Evolutionary conservation across 2,797 vertebrate genomes (phyloP), one percentile per base, ranked within the genome.

Genomic region (Bryconaethiops microstoma): DNA sequence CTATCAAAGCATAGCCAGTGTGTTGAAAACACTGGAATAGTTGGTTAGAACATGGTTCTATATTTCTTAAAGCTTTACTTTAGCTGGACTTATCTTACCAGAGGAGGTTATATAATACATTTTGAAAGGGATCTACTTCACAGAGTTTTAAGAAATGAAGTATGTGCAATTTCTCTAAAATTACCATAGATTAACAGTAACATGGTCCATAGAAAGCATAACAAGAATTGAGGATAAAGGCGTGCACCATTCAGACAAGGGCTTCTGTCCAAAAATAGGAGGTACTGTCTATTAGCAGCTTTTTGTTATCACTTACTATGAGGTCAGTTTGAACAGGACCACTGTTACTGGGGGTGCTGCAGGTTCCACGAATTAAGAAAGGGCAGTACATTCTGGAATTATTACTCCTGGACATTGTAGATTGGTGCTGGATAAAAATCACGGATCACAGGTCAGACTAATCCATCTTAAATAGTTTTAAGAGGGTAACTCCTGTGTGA

Each of bases 401-500:
- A 9, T 50, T 63, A 57, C 57, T 62, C 10, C 29, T 13, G 14
- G 13, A 29, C 10, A 13, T 13, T 60, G n/a, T n/a, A 23, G 57
- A 25, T 25, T 23, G 7, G 57, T 60, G 23, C n/a, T 60, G 57
- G 7, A 60, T 60, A 29, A 62, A 25, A 25, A 64, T 64, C 25
- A 19, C 7, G 8, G 7, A 40, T 65, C 35, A 6, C 35, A 65
- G 63, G 63, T 40, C 63, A 64, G 21, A 64, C 62, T 64, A 39
- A 64, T 64, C 62, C 62, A 64, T 25, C 29, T 40, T 40, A 16
- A 40, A 65, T 40, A 19, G 63, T 35, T 65, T 65, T 65, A 65
- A 65, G 63, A 40, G 35, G 40, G 63, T 29, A 65, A 65, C 8
- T 59, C 10, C 25, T 57, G 21, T 29, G 19, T 35, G 6, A n/a